These are phyloP conservation scores for Tragelaphus strepsiceros DNA, from an alignment of 2,113 vertebrate species.

Conservation along the genomic window DNA sequence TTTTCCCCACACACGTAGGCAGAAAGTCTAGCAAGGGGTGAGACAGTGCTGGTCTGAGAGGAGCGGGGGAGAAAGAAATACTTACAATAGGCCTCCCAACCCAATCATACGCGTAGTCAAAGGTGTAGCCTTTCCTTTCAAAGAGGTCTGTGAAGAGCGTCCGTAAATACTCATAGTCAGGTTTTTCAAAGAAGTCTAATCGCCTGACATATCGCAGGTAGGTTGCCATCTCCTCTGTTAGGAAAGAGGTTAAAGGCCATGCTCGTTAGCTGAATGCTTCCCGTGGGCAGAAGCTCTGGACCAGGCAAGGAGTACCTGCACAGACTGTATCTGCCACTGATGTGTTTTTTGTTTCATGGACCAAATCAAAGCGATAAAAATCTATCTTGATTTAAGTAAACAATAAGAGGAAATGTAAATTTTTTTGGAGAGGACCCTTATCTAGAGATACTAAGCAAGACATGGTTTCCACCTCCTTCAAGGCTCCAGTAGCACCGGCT, in stretches of 20 bases:
- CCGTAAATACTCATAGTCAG: slow-evolving; percentile 96
- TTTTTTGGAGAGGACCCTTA: neutral
- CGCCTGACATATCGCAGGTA: slow-evolving; percentile 97
- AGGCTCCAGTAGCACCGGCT: neutral
- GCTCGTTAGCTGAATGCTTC: neutral
- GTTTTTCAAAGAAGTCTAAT: slow-evolving; percentile 99
- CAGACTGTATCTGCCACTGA: neutral
- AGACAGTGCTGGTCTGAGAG: neutral
- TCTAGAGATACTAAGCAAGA: neutral
- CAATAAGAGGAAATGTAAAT: slow-evolving; percentile 23
- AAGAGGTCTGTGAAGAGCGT: slow-evolving; percentile 97
- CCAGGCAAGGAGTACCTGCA: neutral
- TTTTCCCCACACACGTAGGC: neutral
- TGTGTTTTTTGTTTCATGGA: neutral
- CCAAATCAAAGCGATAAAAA: slow-evolving; percentile 18
- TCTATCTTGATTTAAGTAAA: neutral
- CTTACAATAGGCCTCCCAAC: slow-evolving; percentile 98
- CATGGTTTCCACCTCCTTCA: neutral
- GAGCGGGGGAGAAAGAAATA: slow-evolving; percentile 44
- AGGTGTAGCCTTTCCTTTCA: slow-evolving; percentile 97
- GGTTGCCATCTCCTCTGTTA: slow-evolving; percentile 97
- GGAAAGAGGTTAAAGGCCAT: slow-evolving; percentile 40
- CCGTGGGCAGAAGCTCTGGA: neutral
- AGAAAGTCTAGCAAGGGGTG: neutral
- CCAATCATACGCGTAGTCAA: slow-evolving; percentile 98